phyloP scores from a whole-genome alignment of 2,888 invertebrate species.

The Thymelicus sylvestris region DNA sequence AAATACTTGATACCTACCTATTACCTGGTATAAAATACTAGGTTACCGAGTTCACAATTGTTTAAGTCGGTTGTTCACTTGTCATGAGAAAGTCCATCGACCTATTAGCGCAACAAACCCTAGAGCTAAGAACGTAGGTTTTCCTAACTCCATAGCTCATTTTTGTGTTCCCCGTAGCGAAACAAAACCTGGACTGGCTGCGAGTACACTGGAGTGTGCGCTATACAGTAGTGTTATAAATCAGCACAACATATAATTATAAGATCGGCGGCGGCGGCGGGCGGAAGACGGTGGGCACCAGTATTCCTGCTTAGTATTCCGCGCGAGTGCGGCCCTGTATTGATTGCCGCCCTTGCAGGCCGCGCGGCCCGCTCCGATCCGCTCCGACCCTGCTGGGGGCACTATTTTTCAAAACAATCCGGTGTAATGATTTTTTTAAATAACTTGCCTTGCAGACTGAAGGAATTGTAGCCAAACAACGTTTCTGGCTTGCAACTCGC shows the following conservation, averaged over 20 bases:
- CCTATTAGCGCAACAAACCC: too few species aligned
- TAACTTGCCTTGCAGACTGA: conserved; percentile 7
- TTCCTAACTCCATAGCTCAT: too few species aligned
- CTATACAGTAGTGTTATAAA: conserved; percentile 20
- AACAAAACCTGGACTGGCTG: too few species aligned
- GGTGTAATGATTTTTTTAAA: conserved; percentile 65
- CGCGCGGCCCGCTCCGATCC: conserved; percentile 51
- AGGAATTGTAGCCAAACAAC: neutral
- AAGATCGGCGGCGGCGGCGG: conserved; percentile 40
- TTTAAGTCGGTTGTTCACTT: too few species aligned
- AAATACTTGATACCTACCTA: too few species aligned
- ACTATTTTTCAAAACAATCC: conserved; percentile 81
- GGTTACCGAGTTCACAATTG: too few species aligned
- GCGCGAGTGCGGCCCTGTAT: conserved; percentile 86
- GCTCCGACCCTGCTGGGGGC: conserved; percentile 57
- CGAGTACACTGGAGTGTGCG: neutral
- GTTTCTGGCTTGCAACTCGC: too few species aligned
- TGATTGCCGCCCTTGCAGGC: conserved; percentile 82
- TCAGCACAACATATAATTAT: conserved; percentile 43
- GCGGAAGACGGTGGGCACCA: conserved; percentile 49
- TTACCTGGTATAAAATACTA: too few species aligned
- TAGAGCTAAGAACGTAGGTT: too few species aligned
- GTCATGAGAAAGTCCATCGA: too few species aligned
- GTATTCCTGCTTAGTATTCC: conserved; percentile 84
- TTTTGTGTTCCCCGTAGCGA: too few species aligned